phyloP scores from a whole-genome alignment of 1,140 invertebrate genomes.

The Platorchestia sp. region DNA sequence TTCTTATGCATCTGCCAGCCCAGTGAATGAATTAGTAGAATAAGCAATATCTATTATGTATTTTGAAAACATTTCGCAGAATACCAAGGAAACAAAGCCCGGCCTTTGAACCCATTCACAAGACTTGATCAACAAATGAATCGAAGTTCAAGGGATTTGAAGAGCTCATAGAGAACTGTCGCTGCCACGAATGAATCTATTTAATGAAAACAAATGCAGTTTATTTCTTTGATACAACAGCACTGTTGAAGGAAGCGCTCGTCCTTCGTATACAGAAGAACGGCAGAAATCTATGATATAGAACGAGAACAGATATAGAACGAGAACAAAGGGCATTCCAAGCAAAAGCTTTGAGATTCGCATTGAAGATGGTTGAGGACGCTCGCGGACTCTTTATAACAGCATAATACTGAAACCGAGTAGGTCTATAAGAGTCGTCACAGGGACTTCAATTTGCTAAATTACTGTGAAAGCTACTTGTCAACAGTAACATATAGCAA shows the following conservation, averaged over 20 bases:
- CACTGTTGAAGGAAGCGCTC: not conserved
- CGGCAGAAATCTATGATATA: too few species aligned
- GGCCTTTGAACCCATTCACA: not conserved
- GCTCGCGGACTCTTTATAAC: not conserved
- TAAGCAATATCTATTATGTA: not conserved
- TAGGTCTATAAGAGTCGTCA: not conserved
- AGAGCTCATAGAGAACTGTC: not conserved
- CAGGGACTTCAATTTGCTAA: not conserved
- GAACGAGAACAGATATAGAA: too few species aligned
- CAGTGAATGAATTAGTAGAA: not conserved
- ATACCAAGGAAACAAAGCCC: not conserved
- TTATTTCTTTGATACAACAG: not conserved
- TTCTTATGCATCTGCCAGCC: not conserved
- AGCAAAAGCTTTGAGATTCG: not conserved
- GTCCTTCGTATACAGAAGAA: not conserved
- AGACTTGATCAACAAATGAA: not conserved
- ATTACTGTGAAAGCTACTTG: too few species aligned
- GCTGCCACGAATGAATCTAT: not conserved
- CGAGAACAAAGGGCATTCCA: not conserved
- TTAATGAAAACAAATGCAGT: not conserved
- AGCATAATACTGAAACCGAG: not conserved
- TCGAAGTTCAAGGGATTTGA: not conserved
- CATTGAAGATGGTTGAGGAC: too few species aligned
- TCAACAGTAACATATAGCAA: too few species aligned
- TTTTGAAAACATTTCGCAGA: not conserved